Evolutionary conservation across 2,888 invertebrate genomes (phyloP), one percentile per base, ranked within the genome.

Genomic region (Tenthredo notha): DNA sequence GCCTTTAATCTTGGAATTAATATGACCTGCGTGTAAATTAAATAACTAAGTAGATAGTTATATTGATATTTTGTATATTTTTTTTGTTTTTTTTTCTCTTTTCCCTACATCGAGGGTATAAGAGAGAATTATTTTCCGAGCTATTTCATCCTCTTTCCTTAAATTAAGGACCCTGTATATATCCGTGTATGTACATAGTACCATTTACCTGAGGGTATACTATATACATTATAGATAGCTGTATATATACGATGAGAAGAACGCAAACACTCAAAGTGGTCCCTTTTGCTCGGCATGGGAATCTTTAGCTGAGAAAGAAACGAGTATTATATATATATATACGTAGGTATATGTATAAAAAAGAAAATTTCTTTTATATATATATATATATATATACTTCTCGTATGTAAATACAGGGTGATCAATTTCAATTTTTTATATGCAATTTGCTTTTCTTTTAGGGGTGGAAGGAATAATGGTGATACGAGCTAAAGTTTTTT

Each of bases 351-450:
- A n/a, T 37, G 33, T 67, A 29, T 5, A 18, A 43, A 43, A 74
- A 5, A 25, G 40, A 18, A 12, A 72, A 72, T 67, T 67, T 67
- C 6, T 12, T 33, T 15, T 9, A 37, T 37, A 2, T 33, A 33
- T n/a, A n/a, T n/a, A n/a, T n/a, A n/a, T n/a, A n/a, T n/a, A n/a
- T n/a, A n/a, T n/a, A 74, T 74, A 74, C 21, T 6, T 25, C 21
- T 43, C 43, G 43, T 25, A 12, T 43, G 25, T 43, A 43, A 12
- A 74, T 74, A 74, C 21, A 43, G 25, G 74, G 74, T 74, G 74
- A 74, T 74, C 74, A 74, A 74, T 74, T 74, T 74, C 74, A 74
- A 74, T 74, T 25, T 74, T 21, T 29, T 43, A 29, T 74, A 43
- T 21, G 21, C 40, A 74, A 74, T 74, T 74, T 74, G 43, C 43